Conservation (phyloP, 2,797 vertebrate species). For the Smutsia temminckii region DNA sequence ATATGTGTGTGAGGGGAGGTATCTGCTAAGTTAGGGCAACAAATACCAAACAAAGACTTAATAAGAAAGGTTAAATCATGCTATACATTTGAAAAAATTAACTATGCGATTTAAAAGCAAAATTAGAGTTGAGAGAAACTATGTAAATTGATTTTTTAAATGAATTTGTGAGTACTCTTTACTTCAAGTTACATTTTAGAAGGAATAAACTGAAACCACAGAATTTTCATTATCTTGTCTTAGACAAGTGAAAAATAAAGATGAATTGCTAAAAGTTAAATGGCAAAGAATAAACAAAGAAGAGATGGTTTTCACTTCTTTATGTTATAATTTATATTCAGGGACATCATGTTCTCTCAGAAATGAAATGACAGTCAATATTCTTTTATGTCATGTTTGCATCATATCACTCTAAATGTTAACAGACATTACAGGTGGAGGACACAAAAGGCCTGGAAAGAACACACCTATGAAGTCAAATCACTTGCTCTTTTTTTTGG, state of each 20-base stretch:
- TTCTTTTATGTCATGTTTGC: neutral
- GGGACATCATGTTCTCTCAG: constrained; percentile 38
- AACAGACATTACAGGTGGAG: neutral
- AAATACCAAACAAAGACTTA: constrained; percentile 4
- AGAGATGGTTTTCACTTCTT: constrained; percentile 28
- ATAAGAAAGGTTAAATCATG: neutral
- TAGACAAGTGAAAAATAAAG: constrained; percentile 77
- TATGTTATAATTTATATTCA: constrained; percentile 15
- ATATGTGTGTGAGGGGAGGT: neutral
- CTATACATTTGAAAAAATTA: neutral
- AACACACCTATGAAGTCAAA: neutral
- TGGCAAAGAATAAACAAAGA: constrained; percentile 67
- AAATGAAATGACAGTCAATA: constrained; percentile 49
- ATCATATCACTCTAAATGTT: neutral
- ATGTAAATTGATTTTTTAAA: constrained; percentile 9
- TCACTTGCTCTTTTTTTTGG: constrained; percentile 30
- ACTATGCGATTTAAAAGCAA: constrained; percentile 38
- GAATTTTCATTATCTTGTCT: constrained; percentile 63
- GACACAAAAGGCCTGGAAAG: neutral
- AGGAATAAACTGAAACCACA: constrained; percentile 46
- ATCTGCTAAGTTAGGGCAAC: neutral
- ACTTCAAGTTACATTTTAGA: constrained; percentile 20
- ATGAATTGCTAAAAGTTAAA: constrained; percentile 68
- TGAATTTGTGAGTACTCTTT: constrained; percentile 7
- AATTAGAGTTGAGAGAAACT: neutral